Evolutionary conservation across 2,797 vertebrate species (phyloP), one percentile per base, ranked within the genome.

Genomic region (Oreonectes daqikongensis): DNA sequence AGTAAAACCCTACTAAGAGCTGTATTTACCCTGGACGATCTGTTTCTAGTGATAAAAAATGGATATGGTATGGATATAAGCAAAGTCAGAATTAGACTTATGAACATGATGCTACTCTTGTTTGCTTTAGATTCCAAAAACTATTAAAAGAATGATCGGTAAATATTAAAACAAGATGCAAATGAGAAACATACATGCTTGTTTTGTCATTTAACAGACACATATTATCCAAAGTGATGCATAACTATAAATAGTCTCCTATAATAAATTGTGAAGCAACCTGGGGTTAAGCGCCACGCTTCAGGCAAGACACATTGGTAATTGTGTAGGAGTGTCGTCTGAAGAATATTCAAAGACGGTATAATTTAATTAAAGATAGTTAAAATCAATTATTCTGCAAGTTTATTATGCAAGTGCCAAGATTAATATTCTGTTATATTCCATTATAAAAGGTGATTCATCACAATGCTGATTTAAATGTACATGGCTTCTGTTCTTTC

Each of bases 391-490:
- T 68, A 63, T 61, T 60, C 6, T 50, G 42, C 22, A 22, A 60
- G 26, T 59, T 50, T 64, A 32, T 15, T 61, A 59, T 40, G 11
- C 26, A 38, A 26, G 15, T 22, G 44, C 28, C 5, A 14, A 32
- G 11, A 70, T 44, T 35, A 75, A 38, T 44, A 69, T 59, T 40
- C 14, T 28, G 50, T 66, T 59, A 65, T 28, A 24, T 30, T 55
- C 48, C 8, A 61, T 68, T 68, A 59, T 4, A 48, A 20, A 35
- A 24, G 52, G 20, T 70, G 26, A 63, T 20, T 59, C 59, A 64
- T 61, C 22, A 63, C 4, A 46, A 26, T 22, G 26, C 57, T 69
- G 7, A 28, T 35, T 44, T 42, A 71, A 42, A 53, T 52, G 61
- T 42, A 71, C 53, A 53, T 52, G 61, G 66, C 0, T 20, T 14